phyloP scores from a whole-genome alignment of 2,113 vertebrate species.

The Grammatotria lemairii region DNA sequence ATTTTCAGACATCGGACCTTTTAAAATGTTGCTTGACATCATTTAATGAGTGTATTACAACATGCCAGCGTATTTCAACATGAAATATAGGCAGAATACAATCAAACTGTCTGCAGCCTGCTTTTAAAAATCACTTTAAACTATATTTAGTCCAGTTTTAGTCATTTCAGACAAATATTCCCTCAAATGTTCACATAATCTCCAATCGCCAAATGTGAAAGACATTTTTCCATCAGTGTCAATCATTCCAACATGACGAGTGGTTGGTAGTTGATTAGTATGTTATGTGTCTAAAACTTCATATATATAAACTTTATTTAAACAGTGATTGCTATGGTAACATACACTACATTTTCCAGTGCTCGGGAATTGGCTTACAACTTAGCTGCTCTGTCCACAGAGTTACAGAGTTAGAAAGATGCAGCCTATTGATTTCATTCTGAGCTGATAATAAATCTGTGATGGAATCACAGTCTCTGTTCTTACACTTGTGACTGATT shows the following conservation, averaged over 20 bases:
- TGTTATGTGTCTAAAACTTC: background rate
- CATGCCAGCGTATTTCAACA: background rate
- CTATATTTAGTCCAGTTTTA: background rate
- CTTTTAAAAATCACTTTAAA: background rate
- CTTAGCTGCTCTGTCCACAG: background rate
- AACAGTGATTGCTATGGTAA: background rate
- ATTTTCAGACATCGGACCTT: background rate
- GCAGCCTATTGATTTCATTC: background rate
- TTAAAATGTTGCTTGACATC: background rate
- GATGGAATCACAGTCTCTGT: background rate
- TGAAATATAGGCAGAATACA: background rate
- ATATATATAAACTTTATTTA: background rate
- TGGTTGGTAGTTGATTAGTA: background rate
- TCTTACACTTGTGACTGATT: background rate
- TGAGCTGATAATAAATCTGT: background rate
- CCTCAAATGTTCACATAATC: background rate
- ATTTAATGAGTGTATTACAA: background rate
- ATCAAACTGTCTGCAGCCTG: background rate
- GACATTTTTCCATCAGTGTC: background rate
- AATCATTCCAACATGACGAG: background rate
- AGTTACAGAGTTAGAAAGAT: background rate
- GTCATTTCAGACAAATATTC: background rate
- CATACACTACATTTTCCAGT: background rate
- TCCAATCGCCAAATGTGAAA: background rate
- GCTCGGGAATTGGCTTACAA: fast-evolving